Evolutionary conservation across 2,888 invertebrate genomes (phyloP).

Genomic region (Eutolmus rufibarbis): DNA sequence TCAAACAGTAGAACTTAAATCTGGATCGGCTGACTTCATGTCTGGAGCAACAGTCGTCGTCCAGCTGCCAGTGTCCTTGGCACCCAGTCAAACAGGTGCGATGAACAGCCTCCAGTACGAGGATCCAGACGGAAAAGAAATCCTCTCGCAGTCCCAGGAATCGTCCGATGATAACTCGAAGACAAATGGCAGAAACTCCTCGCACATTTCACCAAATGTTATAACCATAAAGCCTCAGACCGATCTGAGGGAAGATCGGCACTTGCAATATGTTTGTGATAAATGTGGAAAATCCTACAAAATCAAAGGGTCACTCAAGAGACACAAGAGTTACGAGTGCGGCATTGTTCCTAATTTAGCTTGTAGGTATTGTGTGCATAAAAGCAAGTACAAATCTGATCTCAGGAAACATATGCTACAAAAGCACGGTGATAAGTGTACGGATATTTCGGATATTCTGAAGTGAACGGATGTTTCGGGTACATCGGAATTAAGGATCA

Average conservation of each 20-base stretch:
- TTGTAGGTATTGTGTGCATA: constrained; percentile 60
- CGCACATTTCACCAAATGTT: not conserved
- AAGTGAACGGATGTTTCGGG: constrained; percentile 15
- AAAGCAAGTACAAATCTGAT: constrained; percentile 62
- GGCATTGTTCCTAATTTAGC: constrained; percentile 59
- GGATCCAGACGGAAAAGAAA: constrained; percentile 41
- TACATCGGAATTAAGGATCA: not conserved
- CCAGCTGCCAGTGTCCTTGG: constrained; percentile 42
- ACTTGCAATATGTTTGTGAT: constrained; percentile 66
- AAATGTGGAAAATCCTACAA: constrained; percentile 84
- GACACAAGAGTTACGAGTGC: constrained; percentile 80
- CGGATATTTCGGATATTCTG: constrained; percentile 48
- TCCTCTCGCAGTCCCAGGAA: not conserved
- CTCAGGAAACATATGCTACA: constrained; percentile 60
- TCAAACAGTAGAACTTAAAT: constrained; percentile 52
- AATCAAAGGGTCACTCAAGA: constrained; percentile 78
- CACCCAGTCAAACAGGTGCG: not conserved
- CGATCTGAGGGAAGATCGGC: not conserved
- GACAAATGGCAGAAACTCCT: not conserved
- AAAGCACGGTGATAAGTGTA: constrained; percentile 54
- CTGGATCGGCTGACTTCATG: not conserved
- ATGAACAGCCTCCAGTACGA: constrained; percentile 34
- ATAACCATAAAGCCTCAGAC: constrained; percentile 2
- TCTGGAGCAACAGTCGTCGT: constrained; percentile 43
- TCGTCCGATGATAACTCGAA: not conserved